Evolutionary conservation across 1,140 invertebrate species (phyloP).

Genomic region (Patella vulgata): DNA sequence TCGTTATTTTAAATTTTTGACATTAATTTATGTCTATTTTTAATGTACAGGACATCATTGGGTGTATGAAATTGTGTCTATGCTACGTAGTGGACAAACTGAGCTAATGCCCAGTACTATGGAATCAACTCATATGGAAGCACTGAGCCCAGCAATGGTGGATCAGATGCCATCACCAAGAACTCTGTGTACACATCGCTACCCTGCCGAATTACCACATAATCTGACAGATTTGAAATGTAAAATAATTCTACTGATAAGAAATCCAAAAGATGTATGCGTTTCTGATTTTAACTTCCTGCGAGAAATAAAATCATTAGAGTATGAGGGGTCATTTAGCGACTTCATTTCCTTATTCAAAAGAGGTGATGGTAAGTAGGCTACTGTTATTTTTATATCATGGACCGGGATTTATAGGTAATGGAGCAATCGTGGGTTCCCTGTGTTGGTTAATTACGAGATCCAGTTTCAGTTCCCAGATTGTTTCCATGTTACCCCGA

Average conservation of each 20-base stretch:
- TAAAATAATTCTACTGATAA: conserved; percentile 4
- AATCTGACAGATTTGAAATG: conserved; percentile 2
- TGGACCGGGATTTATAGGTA: no score
- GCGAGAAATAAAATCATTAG: neutral
- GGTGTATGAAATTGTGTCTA: conserved; percentile 12
- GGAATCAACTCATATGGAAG: neutral
- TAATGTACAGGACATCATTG: conserved; percentile 7
- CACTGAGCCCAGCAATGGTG: neutral
- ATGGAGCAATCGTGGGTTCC: no score
- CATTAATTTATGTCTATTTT: no score
- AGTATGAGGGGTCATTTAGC: conserved; percentile 8
- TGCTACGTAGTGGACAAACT: neutral
- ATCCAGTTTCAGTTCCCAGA: no score
- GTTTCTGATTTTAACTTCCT: conserved; percentile 6
- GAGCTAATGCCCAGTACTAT: neutral
- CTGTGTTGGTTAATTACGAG: no score
- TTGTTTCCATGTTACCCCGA: no score
- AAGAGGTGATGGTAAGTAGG: conserved; percentile 1
- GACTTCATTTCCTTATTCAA: conserved; percentile 7
- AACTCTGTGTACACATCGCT: conserved; percentile 3
- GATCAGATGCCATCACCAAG: conserved; percentile 3
- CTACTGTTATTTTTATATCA: no score
- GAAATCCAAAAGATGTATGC: conserved; percentile 13
- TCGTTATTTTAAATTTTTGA: no score
- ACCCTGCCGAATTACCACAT: neutral